Conservation (phyloP, 2,113 vertebrate genomes). For the Cyprinodon tularosa region DNA sequence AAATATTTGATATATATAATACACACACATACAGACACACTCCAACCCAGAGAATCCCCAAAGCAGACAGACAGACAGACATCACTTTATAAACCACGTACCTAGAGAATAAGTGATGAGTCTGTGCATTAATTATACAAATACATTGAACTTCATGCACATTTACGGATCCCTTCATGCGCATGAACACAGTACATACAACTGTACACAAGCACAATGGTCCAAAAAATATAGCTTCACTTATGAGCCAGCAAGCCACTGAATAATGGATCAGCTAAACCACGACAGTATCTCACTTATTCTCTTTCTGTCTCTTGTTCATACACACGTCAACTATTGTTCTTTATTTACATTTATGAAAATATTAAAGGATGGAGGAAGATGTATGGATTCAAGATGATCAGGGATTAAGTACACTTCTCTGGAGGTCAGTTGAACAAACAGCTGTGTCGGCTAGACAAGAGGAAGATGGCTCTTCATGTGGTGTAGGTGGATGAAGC, state of each 20-base stretch:
- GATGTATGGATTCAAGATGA: conserved; percentile 40
- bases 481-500: conserved; percentile 13
- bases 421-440: conserved; percentile 36
- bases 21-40: conserved; percentile 16
- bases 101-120: conserved; percentile 70
- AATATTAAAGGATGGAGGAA: conserved; percentile 38
- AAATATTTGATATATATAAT: conserved; percentile 59
- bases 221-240: conserved; percentile 51
- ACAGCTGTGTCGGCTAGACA: conserved; percentile 7
- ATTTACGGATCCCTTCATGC: conserved; percentile 42
- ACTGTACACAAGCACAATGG: conserved; percentile 17
- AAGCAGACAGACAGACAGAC: conserved; percentile 18
- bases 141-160: conserved; percentile 57
- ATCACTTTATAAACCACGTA: conserved; percentile 57
- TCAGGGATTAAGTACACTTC: conserved; percentile 48
- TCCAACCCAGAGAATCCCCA: no score
- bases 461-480: conserved; percentile 1
- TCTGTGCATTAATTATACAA: conserved; percentile 74
- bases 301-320: neutral
- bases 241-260: conserved; percentile 44
- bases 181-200: conserved; percentile 18
- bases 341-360: conserved; percentile 64
- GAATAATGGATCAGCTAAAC: conserved; percentile 64
- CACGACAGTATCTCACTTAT: conserved; percentile 44
- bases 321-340: conserved; percentile 51